phyloP scores from a whole-genome alignment of 2,113 vertebrate genomes.

The Syngnathus scovelli region DNA sequence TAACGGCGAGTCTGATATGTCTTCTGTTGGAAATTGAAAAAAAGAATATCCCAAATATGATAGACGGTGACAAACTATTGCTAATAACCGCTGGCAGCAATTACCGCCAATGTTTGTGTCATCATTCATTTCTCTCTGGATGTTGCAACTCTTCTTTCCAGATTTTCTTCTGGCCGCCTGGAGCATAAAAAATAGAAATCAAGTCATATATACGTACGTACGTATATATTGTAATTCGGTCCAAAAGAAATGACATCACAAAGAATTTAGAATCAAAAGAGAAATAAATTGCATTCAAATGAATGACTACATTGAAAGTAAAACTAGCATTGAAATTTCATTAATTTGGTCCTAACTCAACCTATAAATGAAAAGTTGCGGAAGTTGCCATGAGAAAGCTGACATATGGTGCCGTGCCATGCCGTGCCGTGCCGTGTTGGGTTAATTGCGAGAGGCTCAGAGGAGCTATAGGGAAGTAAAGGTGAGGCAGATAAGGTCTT shows the following conservation, averaged over 20 bases:
- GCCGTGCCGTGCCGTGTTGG: not conserved
- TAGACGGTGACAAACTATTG: not conserved
- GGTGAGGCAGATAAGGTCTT: conserved; percentile 33
- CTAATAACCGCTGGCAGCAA: not conserved
- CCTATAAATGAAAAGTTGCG: too few species aligned
- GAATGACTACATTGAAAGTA: not conserved
- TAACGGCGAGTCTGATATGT: conserved; percentile 57
- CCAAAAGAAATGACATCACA: too few species aligned
- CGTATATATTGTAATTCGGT: too few species aligned
- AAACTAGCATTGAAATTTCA: too few species aligned
- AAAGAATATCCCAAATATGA: not conserved
- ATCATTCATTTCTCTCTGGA: conserved; percentile 8
- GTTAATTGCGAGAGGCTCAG: conserved; percentile 8
- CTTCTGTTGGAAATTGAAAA: conserved; percentile 22
- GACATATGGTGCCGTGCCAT: not conserved
- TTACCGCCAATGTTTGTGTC: not conserved
- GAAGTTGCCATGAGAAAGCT: not conserved
- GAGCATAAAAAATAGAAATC: not conserved
- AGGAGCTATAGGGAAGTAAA: conserved; percentile 28
- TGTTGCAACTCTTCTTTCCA: conserved; percentile 58
- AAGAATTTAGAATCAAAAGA: too few species aligned
- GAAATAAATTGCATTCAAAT: too few species aligned
- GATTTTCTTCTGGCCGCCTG: conserved; percentile 39
- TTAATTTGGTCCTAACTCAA: too few species aligned
- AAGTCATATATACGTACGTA: too few species aligned